Evolutionary conservation across 2,888 invertebrate species (phyloP).

Genomic region (Drosophila recens): DNA sequence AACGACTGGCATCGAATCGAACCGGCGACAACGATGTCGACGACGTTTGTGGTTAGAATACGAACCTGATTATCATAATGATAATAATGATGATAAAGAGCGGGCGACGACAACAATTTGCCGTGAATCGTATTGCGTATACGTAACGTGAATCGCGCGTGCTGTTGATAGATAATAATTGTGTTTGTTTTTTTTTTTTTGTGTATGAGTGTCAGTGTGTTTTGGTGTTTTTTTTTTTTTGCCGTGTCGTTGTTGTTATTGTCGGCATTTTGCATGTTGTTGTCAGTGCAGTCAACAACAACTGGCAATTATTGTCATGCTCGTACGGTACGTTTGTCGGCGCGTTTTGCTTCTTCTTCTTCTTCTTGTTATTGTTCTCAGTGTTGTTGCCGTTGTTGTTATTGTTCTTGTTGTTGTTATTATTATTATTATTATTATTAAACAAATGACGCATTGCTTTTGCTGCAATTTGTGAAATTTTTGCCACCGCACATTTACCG

Average conservation of each 20-base stretch:
- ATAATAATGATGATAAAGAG: conserved; percentile 15
- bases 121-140: conserved; percentile 33
- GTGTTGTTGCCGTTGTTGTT: conserved; percentile 11
- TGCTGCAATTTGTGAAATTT: conserved; percentile 10
- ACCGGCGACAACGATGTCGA: conserved; percentile 26
- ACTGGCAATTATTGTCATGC: conserved; percentile 52
- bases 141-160: conserved; percentile 54
- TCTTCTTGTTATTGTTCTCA: conserved; percentile 18
- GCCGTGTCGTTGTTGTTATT: conserved; percentile 32
- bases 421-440: conserved; percentile 47
- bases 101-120: conserved; percentile 30
- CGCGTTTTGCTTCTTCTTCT: conserved; percentile 19
- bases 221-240: conserved; percentile 7
- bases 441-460: conserved; percentile 54
- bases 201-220: conserved; percentile 14
- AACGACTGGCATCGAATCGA: not conserved
- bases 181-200: conserved; percentile 23
- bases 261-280: conserved; percentile 52
- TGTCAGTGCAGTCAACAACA: conserved; percentile 41
- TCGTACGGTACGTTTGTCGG: conserved; percentile 41
- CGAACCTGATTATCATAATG: conserved; percentile 35
- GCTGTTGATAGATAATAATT: conserved; percentile 53
- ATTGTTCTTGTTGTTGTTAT: conserved; percentile 26
- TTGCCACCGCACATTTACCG: conserved; percentile 1
- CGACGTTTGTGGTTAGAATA: conserved; percentile 55